Evolutionary conservation across 2,113 vertebrate genomes (phyloP), one percentile per base, ranked within the genome.

Genomic region (Menidia beryllina): DNA sequence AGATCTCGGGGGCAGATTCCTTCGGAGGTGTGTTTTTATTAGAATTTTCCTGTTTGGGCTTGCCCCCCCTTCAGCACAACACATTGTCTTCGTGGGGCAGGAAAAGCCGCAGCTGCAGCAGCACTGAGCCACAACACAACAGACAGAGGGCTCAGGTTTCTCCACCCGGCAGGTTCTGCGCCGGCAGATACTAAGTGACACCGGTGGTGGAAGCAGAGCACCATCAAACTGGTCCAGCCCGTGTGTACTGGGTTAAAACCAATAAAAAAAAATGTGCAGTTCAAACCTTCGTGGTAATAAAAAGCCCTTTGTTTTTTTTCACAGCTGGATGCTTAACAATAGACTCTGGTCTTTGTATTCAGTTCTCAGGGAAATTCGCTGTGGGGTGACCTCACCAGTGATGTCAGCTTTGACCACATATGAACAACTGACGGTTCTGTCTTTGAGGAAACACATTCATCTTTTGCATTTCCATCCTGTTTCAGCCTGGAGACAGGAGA

Each of bases 301-400:
- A n/a, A 63, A 45, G 13, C 30, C 48, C 51, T 24, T 47, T 56
- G 51, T 69, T 69, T 48, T 27, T 24, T 9, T 0, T 38, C 49
- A 43, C 73, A 77, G 79, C 83, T 82, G 79, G 73, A 71, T 2
- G 12, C 3, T 4, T 19, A 54, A 86, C 84, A 86, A 86, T 86
- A 13, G 70, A 60, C 45, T 57, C 17, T 10, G 5, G 10, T 23
- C 11, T 48, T 56, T 71, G 43, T 60, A 72, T 59, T n/a, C 27
- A 49, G 72, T 12, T 59, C 56, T 61, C 57, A 47, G 49, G 62
- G 75, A 61, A 58, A 54, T 38, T 20, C 43, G 23, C 20, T 34
- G 14, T 21, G 21, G 7, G 7, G 53, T 66, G 69, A 79, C 49
- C 19, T 80, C 63, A 81, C n/a, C 15, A 25, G 11, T 70, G 70